Base-by-base conservation (phyloP, 2,888 invertebrate genomes). In the Isotomurus palustris region DNA sequence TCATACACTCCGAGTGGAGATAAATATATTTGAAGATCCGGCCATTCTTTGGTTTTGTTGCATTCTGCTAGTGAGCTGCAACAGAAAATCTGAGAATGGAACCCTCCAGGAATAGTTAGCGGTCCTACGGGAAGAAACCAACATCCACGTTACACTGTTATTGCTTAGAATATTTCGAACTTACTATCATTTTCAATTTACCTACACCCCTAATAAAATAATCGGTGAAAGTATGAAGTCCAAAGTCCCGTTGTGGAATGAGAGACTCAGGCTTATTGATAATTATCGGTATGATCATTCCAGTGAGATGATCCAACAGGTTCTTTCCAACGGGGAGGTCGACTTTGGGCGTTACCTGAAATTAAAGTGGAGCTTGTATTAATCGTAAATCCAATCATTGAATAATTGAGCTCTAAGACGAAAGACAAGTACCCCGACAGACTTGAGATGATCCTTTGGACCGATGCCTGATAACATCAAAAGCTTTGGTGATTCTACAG, bases 11-110 rank as follows among this genome's bases (percentile, higher is more conserved):
- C 62, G 32, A 57, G 43, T 17, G 51, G 38, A 25, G 48, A 25
- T 73, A 90, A 78, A 72, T 88, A 87, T 40, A 87, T 73, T 72
- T 91, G 88, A 41, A 90, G 79, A 72, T 91, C 90, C 0, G 91
- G 90, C 78, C 84, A 85, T 72, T 88, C 88, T 17, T 44, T 28
- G 27, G 36, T 53, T 41, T 58, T 55, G 32, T 57, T 29, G 12
- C 35, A 49, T 3, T 38, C 40, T 6, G 58, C 56, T 2, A 22
- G 35, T 1, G 53, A 47, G 3, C 58, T 49, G 1, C 60, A 58
- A 4, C 60, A 14, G 22, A 65, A 60, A n/a, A 47, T 44, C 10
- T 65, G 62, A 5, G 47, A 32, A 41, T 41, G 22, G 6, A 51
- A 1, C 1, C 55, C 65, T 6, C 53, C 36, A 2, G 65, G 58